These are phyloP conservation scores for Pilophorus perplexus DNA, from an alignment of 2,888 invertebrate genomes.

Conservation along the genomic window DNA sequence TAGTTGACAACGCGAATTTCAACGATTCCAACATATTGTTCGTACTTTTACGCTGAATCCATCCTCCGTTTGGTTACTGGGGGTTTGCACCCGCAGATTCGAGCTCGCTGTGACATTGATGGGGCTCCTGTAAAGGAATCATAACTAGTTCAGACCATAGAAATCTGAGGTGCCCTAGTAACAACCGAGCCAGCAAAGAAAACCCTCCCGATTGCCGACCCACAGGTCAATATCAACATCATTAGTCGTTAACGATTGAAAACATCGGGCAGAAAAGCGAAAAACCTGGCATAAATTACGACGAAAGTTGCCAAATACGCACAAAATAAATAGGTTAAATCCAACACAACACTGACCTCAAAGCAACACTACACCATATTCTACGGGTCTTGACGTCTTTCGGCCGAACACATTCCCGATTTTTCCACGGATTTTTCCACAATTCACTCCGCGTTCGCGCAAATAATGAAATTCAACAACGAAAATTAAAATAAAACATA, in stretches of 20 bases:
- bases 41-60: conserved; percentile 6
- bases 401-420: neutral
- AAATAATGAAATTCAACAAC: conserved; percentile 2
- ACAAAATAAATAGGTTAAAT: conserved; percentile 46
- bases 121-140: conserved; percentile 24
- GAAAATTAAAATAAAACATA: conserved; percentile 32
- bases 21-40: neutral
- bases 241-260: too few species aligned
- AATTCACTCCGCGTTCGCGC: neutral
- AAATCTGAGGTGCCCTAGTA: neutral
- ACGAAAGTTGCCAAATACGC: conserved; percentile 33
- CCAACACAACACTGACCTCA: conserved; percentile 47
- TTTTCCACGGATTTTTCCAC: neutral
- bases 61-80: neutral
- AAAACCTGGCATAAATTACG: conserved; percentile 13
- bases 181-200: neutral
- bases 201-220: too few species aligned
- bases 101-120: conserved; percentile 1
- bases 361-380: conserved; percentile 41
- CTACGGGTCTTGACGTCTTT: conserved; percentile 5
- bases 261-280: too few species aligned
- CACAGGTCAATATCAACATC: too few species aligned
- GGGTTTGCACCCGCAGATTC: conserved; percentile 22
- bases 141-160: conserved; percentile 20
- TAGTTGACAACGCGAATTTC: neutral